A percentile compares a stretch with the other conserved stretches of the same genome.
Conservation (phyloP, 2,888 invertebrate genomes). For the Drosophila colorata region DNA sequence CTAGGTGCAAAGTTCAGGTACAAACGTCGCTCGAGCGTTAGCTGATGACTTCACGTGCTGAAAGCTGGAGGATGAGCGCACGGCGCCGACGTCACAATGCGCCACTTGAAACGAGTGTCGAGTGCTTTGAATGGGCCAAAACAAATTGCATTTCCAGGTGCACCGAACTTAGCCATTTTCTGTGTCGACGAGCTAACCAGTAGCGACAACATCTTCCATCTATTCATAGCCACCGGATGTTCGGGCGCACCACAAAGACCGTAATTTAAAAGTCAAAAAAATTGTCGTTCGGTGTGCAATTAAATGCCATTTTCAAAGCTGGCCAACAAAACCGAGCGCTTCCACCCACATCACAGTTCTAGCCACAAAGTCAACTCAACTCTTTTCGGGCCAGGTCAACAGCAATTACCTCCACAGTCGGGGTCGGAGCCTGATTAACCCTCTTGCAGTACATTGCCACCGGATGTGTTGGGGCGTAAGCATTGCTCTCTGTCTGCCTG, state of each 20-base stretch:
- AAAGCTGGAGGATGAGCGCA: background rate
- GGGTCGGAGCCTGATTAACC: constrained; percentile 45
- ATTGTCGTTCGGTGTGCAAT: constrained; percentile 37
- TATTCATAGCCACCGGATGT: constrained; percentile 43
- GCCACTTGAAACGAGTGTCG: constrained; percentile 32
- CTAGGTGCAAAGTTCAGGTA: constrained; percentile 41
- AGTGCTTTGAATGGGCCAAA: constrained; percentile 32
- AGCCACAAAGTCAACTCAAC: constrained; percentile 28
- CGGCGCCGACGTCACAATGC: constrained; percentile 31
- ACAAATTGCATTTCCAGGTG: constrained; percentile 70
- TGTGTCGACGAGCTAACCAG: constrained; percentile 24
- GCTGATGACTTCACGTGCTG: constrained; percentile 29
- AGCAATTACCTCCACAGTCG: constrained; percentile 23
- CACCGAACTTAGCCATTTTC: constrained; percentile 57
- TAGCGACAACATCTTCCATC: constrained; percentile 8
- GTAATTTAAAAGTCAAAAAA: too few species aligned
- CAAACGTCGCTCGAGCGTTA: constrained; percentile 8
- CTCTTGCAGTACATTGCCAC: constrained; percentile 65
- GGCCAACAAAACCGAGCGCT: constrained; percentile 11
- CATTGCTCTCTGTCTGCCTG: constrained; percentile 31
- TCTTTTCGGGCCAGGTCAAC: constrained; percentile 44
- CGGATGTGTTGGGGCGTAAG: constrained; percentile 51
- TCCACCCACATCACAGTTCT: constrained; percentile 21
- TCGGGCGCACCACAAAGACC: background rate
- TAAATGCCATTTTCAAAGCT: constrained; percentile 49